Percentiles rank a stretch among this genome's conserved stretches.
phyloP scores from a whole-genome alignment of 1,140 invertebrate species.

The Papilio polyxenes region DNA sequence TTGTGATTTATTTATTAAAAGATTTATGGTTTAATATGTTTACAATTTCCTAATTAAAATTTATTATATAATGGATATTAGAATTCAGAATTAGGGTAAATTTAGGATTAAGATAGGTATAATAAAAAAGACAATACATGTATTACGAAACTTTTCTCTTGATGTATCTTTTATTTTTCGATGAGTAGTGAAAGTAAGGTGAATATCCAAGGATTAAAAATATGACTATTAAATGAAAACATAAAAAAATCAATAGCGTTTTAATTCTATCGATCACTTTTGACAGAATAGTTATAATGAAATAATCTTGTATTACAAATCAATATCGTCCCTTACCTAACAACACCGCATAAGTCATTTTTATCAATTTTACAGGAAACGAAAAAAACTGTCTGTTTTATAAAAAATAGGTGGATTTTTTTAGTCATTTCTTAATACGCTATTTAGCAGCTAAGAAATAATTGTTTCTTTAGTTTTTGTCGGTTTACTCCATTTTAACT shows the following conservation, averaged over 20 bases:
- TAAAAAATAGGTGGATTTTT: no score
- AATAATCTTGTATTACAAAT: background rate
- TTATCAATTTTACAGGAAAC: no score
- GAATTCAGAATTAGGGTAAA: slow-evolving; percentile 40
- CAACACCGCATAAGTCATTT: no score
- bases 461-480: no score
- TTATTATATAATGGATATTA: slow-evolving; percentile 46
- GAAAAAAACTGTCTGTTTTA: no score
- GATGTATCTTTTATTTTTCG: slow-evolving; percentile 40
- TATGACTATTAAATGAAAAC: background rate
- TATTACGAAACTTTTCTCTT: slow-evolving; percentile 69
- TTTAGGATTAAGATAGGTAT: slow-evolving; percentile 57
- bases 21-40: background rate
- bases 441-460: background rate
- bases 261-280: background rate
- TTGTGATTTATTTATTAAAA: background rate
- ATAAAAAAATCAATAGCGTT: slow-evolving; percentile 4
- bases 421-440: no score
- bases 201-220: background rate
- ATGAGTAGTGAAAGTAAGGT: slow-evolving; percentile 18
- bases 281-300: background rate
- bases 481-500: no score
- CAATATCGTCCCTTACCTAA: background rate
- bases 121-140: slow-evolving; percentile 75
- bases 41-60: slow-evolving; percentile 39